These are phyloP conservation scores for Cathartes aura DNA, from an alignment of 2,113 vertebrate species.

Conservation along the genomic window DNA sequence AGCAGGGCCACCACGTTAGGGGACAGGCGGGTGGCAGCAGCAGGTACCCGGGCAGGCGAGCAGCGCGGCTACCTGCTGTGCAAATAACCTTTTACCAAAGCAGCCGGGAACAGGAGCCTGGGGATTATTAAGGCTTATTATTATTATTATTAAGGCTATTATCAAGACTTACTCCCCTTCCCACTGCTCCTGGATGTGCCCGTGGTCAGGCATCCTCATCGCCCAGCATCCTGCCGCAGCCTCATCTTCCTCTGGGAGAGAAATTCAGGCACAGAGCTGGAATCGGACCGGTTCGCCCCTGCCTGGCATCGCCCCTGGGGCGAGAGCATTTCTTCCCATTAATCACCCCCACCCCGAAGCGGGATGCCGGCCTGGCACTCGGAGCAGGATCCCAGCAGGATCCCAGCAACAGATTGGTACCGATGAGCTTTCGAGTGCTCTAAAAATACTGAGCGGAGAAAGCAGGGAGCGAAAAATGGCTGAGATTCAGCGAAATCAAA, in stretches of 20 bases:
- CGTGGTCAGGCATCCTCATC: accelerated
- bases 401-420: neutral
- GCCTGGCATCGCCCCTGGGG: neutral
- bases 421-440: neutral
- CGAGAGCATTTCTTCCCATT: accelerated
- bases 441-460: neutral
- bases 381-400: neutral
- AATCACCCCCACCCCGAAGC: neutral
- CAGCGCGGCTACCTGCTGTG: neutral
- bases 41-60: neutral
- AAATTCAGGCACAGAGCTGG: neutral
- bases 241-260: neutral
- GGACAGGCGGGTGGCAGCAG: neutral
- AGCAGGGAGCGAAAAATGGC: slow-evolving; percentile 1
- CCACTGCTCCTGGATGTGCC: neutral
- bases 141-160: neutral
- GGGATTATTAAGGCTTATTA: neutral
- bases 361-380: neutral
- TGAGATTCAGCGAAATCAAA: slow-evolving; percentile 10
- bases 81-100: neutral
- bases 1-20: neutral
- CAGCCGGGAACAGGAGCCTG: neutral
- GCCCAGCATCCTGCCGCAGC: neutral
- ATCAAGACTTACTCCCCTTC: neutral
- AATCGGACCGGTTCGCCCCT: accelerated